A percentile compares a stretch with the other conserved stretches of the same genome.
These are phyloP conservation scores for Eurytoma californica DNA, from an alignment of 2,888 invertebrate species.

Conservation along the genomic window DNA sequence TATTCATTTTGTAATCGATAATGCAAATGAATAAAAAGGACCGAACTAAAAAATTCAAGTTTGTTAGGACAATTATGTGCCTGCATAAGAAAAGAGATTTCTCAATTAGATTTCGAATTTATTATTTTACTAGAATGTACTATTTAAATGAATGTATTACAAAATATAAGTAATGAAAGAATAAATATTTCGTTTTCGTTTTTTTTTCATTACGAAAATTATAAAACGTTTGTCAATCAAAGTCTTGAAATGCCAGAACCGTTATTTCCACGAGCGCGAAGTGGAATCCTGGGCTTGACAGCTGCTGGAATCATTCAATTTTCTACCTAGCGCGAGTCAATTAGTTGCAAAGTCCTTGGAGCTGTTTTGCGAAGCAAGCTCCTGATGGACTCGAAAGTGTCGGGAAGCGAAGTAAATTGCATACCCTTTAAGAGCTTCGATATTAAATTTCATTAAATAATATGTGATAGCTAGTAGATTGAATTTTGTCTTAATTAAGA, in stretches of 20 bases:
- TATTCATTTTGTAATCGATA: no score
- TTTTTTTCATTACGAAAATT: constrained; percentile 12
- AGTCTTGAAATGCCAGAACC: constrained; percentile 11
- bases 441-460: background rate
- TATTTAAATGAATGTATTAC: no score
- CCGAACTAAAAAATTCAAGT: no score
- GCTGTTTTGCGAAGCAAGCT: background rate
- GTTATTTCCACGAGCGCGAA: constrained; percentile 1
- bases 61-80: no score
- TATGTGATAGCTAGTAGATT: no score
- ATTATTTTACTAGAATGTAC: no score
- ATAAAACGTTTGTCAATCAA: background rate
- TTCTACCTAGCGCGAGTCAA: constrained; percentile 31
- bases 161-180: no score
- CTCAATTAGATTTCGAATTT: no score
- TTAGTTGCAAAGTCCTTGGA: constrained; percentile 18
- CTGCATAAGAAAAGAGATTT: no score
- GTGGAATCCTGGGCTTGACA: constrained; percentile 33
- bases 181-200: no score
- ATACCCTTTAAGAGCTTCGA: background rate
- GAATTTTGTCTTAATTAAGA: no score
- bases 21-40: no score
- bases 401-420: constrained; percentile 16
- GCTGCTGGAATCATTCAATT: constrained; percentile 29
- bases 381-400: constrained; percentile 15